phyloP scores from a whole-genome alignment of 2,888 invertebrate species.

The Rhimphoctona megacephalus region DNA sequence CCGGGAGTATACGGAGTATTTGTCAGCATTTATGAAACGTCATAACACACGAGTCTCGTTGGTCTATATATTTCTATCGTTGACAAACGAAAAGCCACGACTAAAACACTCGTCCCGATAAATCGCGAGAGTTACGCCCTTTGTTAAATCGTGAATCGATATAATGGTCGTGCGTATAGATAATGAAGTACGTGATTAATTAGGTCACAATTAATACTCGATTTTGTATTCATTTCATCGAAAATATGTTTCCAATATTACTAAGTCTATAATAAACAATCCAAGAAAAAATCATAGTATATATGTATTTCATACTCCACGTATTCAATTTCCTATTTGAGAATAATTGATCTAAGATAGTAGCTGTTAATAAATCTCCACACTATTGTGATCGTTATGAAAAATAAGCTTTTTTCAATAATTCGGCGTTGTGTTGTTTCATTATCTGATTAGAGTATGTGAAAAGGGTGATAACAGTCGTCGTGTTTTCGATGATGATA shows the following conservation, averaged over 20 bases:
- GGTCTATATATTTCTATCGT: neutral
- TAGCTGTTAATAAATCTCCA: neutral
- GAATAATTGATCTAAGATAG: neutral
- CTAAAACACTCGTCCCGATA: neutral
- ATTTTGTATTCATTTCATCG: neutral
- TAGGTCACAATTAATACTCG: neutral
- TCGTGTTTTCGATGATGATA: neutral
- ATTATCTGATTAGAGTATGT: neutral
- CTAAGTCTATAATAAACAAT: too few relatives aligned
- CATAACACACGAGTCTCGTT: constrained; percentile 73
- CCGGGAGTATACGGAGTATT: constrained; percentile 73
- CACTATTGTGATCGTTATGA: neutral
- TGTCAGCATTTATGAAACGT: constrained; percentile 80
- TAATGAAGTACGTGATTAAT: neutral
- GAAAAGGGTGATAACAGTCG: neutral
- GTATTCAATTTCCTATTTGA: too few relatives aligned
- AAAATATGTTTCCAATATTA: neutral
- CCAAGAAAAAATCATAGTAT: too few relatives aligned
- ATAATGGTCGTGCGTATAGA: neutral
- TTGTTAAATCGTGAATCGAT: neutral
- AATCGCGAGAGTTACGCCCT: neutral
- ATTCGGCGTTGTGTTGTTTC: neutral
- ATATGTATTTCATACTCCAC: too few relatives aligned
- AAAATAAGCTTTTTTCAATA: neutral
- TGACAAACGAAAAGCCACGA: neutral